Base-by-base conservation (phyloP, 2,888 invertebrate genomes). In the Cyclophora albipunctata region DNA sequence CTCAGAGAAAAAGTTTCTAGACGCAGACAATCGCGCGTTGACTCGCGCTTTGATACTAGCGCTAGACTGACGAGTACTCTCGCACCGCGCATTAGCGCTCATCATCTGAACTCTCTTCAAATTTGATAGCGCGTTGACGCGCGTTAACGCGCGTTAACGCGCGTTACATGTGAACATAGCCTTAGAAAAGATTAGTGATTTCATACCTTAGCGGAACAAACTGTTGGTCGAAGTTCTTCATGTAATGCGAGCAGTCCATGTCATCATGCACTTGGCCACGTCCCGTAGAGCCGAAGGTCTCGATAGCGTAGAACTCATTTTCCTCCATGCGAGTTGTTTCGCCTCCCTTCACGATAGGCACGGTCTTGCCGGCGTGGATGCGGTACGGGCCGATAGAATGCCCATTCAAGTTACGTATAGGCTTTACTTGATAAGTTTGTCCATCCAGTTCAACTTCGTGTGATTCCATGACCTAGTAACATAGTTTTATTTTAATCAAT, bases 381-480 rank as follows among this genome's bases (percentile, higher is more conserved):
- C 97, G 93, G 81, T 99, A 99, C n/a, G 97, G 98, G 56, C 97
- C 96, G 70, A 99, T 98, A n/a, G 98, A 98, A 82, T 99, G 99
- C 1, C 99, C 99, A 82, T 99, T 99, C 59, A 99, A 91, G 89
- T 99, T 99, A 57, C 99, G 92, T 71, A 99, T 99, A 4, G 98
- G 96, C 85, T 98, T 99, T 40, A 99, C 95, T 82, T 94, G 97
- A 85, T 97, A 98, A 6, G 95, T 95, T 85, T 97, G 97, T 40
- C 99, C 99, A 80, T 99, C 97, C 50, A 99, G 80, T 80, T 99
- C 99, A 4, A 99, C 93, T 88, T 99, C 99, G 78, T 99, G 98
- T 0, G 98, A 98, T 75, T 99, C 99, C 99, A 99, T 99, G 0
- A 98, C 98, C 88, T 88, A 55, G 42, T 62, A 58, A 20, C 20